Evolutionary conservation across 2,113 vertebrate species (phyloP), one percentile per base, ranked within the genome.

Genomic region (Pelodiscus sinensis): DNA sequence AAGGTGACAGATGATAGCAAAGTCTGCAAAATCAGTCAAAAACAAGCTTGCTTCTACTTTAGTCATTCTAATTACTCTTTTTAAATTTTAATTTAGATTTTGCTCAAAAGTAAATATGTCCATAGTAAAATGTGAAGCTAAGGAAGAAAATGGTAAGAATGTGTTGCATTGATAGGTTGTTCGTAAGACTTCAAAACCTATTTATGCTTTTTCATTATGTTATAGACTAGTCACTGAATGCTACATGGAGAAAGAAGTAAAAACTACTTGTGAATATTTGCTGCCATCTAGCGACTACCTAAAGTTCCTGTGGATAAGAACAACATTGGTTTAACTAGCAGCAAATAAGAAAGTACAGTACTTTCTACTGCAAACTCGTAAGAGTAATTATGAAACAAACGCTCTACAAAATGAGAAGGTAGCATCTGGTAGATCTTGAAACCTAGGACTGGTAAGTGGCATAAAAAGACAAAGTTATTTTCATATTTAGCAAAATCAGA

Each of bases 251-350:
- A 90, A 35, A 12, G 73, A 88, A 84, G 29, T 52, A 35, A 90
- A 87, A 82, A 16, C 80, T 85, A 95, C 95, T 97, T 95, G 60
- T 95, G 95, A 95, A 92, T 93, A 96, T 97, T 86, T 98, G 97
- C 97, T 98, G 97, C 97, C 98, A 98, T 92, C 98, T 97, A 97
- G 97, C 97, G 98, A 89, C 75, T 75, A 84, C 6, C 25, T 85
- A 71, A 84, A 73, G 65, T 58, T 90, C 24, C 60, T 57, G 55
- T 58, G 31, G 50, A 86, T 65, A 82, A 4, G 0, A 3, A 11
- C 24, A 31, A 14, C 13, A 79, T 21, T 3, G 10, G 3, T 15
- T 60, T 2, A 38, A 77, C 71, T 8, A n/a, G 58, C 0, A 29
- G 15, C 1, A 29, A 83, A 65, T 18, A 11, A 56, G 50, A 51